Percentiles rank a stretch among this genome's conserved stretches.
Evolutionary conservation across 2,797 vertebrate genomes (phyloP).

Genomic region (Spinibarbus caldwelli): DNA sequence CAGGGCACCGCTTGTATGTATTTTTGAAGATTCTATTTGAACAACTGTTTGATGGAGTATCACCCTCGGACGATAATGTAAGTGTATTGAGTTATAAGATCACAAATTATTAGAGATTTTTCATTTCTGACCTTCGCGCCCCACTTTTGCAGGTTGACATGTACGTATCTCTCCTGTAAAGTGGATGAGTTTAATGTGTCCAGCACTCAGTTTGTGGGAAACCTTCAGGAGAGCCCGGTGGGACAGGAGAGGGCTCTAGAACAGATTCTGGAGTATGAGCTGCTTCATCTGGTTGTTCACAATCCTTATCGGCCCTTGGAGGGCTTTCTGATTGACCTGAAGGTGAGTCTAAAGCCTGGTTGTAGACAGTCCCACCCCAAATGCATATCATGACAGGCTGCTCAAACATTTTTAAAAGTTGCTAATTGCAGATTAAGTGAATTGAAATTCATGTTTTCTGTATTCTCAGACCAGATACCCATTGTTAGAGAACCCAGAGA

Average conservation of each 20-base stretch:
- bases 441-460: neutral
- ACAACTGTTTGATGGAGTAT: slow-evolving; percentile 97
- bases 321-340: slow-evolving; percentile 94
- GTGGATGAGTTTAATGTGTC: slow-evolving; percentile 99
- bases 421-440: neutral
- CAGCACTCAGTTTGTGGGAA: slow-evolving; percentile 92
- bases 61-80: slow-evolving; percentile 96
- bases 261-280: slow-evolving; percentile 94
- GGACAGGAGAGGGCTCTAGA: slow-evolving; percentile 89
- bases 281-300: slow-evolving; percentile 94
- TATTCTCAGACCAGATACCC: slow-evolving; percentile 87
- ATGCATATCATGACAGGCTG: neutral
- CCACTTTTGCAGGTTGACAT: slow-evolving; percentile 79
- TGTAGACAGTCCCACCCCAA: neutral
- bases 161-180: slow-evolving; percentile 94
- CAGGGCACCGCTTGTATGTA: slow-evolving; percentile 96
- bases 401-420: neutral
- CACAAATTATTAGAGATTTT: neutral
- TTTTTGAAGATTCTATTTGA: slow-evolving; percentile 95
- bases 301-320: slow-evolving; percentile 96
- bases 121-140: neutral
- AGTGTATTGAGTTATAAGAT: slow-evolving; percentile 68
- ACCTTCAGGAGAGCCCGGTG: slow-evolving; percentile 86
- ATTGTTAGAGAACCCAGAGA: slow-evolving; percentile 90
- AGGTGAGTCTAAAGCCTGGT: slow-evolving; percentile 75